Evolutionary conservation across 1,140 invertebrate species (phyloP), one percentile per base, ranked within the genome.

Genomic region (Macrocentrus cingulum): DNA sequence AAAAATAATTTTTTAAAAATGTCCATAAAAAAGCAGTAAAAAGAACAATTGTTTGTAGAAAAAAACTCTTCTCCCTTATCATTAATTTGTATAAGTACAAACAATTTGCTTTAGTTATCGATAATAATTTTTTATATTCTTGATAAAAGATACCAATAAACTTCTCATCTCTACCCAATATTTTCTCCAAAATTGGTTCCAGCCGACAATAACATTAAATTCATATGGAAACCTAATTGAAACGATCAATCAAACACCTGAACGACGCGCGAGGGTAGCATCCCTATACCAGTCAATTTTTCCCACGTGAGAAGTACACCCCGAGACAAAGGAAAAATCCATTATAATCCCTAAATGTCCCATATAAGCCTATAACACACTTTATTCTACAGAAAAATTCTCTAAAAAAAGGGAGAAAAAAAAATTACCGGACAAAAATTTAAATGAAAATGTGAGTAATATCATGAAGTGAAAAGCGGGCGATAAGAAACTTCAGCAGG

Each of bases 161-260:
- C 15, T n/a, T 50, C 2, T n/a, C 7, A 34, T 32, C 11, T 29
- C 25, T 29, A 29, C 25, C 9, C 9, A 9, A 9, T 9, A 29
- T 4, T 29, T 29, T 5, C 25, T 29, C 39, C 13, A n/a, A 3
- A 42, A 42, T 5, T 42, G n/a, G 3, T 13, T 18, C 39, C n/a
- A 18, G 39, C 6, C 3, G 5, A 5, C 39, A 4, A 42, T 16
- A 6, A 18, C 15, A 45, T 9, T 9, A 45, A 9, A 11, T 18
- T 45, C 25, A 29, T 29, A 29, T 29, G 25, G 25, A 4, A 29
- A 9, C 25, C 4, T 69, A 69, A 70, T 69, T 66, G 62, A 68
- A 69, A 65, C 61, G 55, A 70, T 70, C 66, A 66, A 70, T 70
- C 67, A 70, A 66, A 53, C 64, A 69, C 67, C 66, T 69, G 67